Evolutionary conservation across 2,888 invertebrate genomes (phyloP), one percentile per base, ranked within the genome.

Genomic region (Nipponacmea schrenckii): DNA sequence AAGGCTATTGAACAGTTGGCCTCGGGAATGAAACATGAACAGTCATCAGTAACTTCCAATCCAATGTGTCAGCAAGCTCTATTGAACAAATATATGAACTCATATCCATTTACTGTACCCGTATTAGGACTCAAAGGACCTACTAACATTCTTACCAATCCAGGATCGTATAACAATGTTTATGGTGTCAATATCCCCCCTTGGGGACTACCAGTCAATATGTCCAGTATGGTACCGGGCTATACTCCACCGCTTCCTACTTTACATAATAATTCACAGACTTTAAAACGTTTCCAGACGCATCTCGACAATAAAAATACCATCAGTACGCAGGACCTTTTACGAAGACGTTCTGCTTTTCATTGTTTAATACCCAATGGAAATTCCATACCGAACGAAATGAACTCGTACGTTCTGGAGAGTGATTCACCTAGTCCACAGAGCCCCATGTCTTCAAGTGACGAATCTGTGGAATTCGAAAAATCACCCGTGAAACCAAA

Each of bases 1-100:
- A 65, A 76, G 26, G 79, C 83, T 14, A 83, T 84, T n/a, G 81
- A 84, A 68, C 83, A 83, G 62, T 66, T 84, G 2, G 81, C 78
- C n/a, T 74, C 76, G n/a, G 74, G 76, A 10, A 62, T 69, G 67
- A 74, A 69, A 39, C 64, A 72, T 48, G 64, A 68, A 24, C 68
- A 62, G 10, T 56, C 27, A 24, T 26, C 24, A 20, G 44, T 27
- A 14, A 44, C 27, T 56, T 56, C 73, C 4, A 15, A 67, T n/a
- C 64, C 39, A n/a, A 48, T 44, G 39, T 70, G 69, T 24, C 73
- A 66, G 14, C 66, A 69, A 39, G 50, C 72, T 31, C 26, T 76
- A 45, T 63, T 67, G 48, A 66, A 71, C 50, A 65, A 50, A 14
- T 44, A 68, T 20, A 20, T 68, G 12, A 56, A 62, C n/a, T 50